These are phyloP conservation scores for Drosophila anomalipes DNA, from an alignment of 2,888 invertebrate genomes.

Conservation along the genomic window DNA sequence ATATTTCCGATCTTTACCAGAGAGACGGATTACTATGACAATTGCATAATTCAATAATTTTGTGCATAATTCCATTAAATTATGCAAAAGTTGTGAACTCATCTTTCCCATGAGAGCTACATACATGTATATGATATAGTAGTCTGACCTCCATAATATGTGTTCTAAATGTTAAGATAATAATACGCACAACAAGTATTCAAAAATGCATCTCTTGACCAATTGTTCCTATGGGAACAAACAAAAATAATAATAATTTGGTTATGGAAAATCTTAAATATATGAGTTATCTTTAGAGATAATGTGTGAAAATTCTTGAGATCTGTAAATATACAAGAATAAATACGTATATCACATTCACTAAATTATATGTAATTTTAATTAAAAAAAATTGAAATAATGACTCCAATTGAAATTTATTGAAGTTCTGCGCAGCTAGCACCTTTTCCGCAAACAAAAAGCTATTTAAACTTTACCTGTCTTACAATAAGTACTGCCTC, in stretches of 20 bases:
- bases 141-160: not conserved
- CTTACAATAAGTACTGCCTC: not conserved
- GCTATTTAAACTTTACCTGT: not conserved
- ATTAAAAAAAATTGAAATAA: not conserved
- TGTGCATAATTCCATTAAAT: not conserved
- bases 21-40: not conserved
- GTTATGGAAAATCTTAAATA: not conserved
- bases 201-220: not conserved
- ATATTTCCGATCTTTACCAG: not conserved
- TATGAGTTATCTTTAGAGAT: not conserved
- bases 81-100: not conserved
- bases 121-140: not conserved
- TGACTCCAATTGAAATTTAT: not conserved
- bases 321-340: not conserved
- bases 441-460: not conserved
- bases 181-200: not conserved
- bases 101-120: not conserved
- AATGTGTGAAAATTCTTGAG: not conserved
- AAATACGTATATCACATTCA: not conserved
- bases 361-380: not conserved
- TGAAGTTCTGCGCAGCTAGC: not conserved
- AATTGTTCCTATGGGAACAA: not conserved
- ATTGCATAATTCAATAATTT: not conserved
- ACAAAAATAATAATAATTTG: not conserved
- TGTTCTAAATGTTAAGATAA: not conserved